Percentiles rank a stretch among this genome's conserved stretches.
Conservation (phyloP, 2,888 invertebrate species). For the Drosophila stalkeri region DNA sequence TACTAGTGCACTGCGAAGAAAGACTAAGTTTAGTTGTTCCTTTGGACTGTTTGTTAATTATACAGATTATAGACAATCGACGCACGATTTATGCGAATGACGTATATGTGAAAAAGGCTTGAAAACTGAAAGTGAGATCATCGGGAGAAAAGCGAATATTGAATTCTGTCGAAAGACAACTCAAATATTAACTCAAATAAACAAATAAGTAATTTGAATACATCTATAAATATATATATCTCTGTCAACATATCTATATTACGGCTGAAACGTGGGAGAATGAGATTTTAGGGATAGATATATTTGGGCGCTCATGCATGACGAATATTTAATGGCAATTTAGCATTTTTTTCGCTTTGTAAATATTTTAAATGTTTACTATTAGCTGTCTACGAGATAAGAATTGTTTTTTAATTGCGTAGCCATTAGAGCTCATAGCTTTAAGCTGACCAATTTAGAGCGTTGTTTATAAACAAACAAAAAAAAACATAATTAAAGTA, state of each 20-base stretch:
- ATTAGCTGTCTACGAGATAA: slow-evolving; percentile 33
- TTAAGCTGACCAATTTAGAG: slow-evolving; percentile 31
- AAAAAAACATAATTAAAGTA: slow-evolving; percentile 13
- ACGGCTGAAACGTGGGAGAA: neutral
- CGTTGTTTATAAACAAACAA: slow-evolving; percentile 7
- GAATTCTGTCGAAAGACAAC: neutral
- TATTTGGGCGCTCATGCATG: slow-evolving; percentile 27
- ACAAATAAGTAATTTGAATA: slow-evolving; percentile 19
- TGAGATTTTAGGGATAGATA: slow-evolving; percentile 3
- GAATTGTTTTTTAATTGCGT: slow-evolving; percentile 69
- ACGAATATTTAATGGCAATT: slow-evolving; percentile 26
- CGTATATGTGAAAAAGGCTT: neutral
- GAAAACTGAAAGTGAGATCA: slow-evolving; percentile 31
- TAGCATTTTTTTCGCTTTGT: neutral
- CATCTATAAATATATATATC: neutral
- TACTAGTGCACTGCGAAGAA: slow-evolving; percentile 3
- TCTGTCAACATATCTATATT: neutral
- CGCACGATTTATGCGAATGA: slow-evolving; percentile 8
- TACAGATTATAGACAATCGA: slow-evolving; percentile 14
- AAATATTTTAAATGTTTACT: slow-evolving; percentile 16
- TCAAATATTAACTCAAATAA: slow-evolving; percentile 7
- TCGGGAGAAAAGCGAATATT: slow-evolving; percentile 18
- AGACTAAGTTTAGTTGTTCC: neutral
- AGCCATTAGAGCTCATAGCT: slow-evolving; percentile 45
- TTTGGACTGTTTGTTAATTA: slow-evolving; percentile 12